Evolutionary conservation across 1,140 invertebrate species (phyloP).

Genomic region (Cydia splendana): DNA sequence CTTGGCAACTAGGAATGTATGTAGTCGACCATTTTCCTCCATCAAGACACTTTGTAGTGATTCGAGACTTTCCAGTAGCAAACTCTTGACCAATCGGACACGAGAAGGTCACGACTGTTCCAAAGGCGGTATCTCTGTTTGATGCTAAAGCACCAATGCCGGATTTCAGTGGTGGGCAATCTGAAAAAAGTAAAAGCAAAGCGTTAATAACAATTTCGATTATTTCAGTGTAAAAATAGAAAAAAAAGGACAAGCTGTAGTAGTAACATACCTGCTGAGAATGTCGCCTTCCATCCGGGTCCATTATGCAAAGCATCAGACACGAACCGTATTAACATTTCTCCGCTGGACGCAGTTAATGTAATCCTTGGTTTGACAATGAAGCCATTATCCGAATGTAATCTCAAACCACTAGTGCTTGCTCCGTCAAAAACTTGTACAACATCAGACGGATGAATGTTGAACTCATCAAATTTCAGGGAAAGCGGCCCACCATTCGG

Average conservation of each 20-base stretch:
- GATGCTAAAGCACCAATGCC: constrained; percentile 93
- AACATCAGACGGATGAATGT: constrained; percentile 91
- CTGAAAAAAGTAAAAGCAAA: constrained; percentile 82
- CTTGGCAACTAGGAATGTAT: constrained; percentile 97
- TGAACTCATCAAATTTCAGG: constrained; percentile 92
- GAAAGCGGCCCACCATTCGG: constrained; percentile 91
- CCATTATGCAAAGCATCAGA: constrained; percentile 93
- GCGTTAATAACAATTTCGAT: constrained; percentile 25
- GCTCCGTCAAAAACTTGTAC: constrained; percentile 95
- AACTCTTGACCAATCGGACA: constrained; percentile 97
- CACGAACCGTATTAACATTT: constrained; percentile 93
- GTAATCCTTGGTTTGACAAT: constrained; percentile 92
- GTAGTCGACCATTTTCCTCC: constrained; percentile 96
- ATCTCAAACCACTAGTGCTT: constrained; percentile 89
- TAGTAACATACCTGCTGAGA: constrained; percentile 88
- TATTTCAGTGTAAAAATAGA: not conserved
- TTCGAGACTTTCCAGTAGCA: constrained; percentile 91
- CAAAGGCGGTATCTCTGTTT: constrained; percentile 94
- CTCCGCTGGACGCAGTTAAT: constrained; percentile 94
- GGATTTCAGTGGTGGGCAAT: constrained; percentile 92
- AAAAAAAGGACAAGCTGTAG: constrained; percentile 2
- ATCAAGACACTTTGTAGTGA: constrained; percentile 91
- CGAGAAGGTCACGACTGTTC: constrained; percentile 92
- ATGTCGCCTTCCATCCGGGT: constrained; percentile 93
- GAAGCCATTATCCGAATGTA: constrained; percentile 95